phyloP scores from a whole-genome alignment of 1,140 invertebrate species.

The Stegodyphus mimosarum region DNA sequence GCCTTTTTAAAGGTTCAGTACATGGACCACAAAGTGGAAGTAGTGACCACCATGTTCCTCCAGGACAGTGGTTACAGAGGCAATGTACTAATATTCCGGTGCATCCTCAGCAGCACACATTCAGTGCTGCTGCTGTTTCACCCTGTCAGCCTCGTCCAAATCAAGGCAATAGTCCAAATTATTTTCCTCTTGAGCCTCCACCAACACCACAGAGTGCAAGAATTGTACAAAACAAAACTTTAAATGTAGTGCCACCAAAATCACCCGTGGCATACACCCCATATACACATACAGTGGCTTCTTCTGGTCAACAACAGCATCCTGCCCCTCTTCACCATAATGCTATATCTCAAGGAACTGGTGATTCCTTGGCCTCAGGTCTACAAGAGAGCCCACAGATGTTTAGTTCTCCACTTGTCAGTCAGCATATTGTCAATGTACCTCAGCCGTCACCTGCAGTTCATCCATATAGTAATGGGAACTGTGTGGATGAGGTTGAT shows the following conservation, averaged over 20 bases:
- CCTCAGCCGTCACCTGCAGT: slow-evolving; percentile 23
- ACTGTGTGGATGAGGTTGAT: slow-evolving; percentile 37
- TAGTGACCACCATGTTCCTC: slow-evolving; percentile 24
- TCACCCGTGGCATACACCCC: slow-evolving; percentile 33
- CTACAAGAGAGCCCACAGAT: slow-evolving; percentile 40
- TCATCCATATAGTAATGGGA: slow-evolving; percentile 60
- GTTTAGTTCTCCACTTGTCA: slow-evolving; percentile 34
- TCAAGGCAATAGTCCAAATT: slow-evolving; percentile 31
- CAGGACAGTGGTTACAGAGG: slow-evolving; percentile 40
- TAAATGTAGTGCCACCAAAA: slow-evolving; percentile 37
- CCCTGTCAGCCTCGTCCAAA: slow-evolving; percentile 39
- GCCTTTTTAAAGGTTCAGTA: slow-evolving; percentile 70
- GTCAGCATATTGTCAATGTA: slow-evolving; percentile 53
- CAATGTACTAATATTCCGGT: slow-evolving; percentile 37
- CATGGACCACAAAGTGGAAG: slow-evolving; percentile 22
- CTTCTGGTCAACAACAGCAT: slow-evolving; percentile 37
- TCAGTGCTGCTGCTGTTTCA: slow-evolving; percentile 29
- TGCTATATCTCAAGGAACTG: slow-evolving; percentile 16
- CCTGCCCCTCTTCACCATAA: slow-evolving; percentile 35
- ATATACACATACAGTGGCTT: slow-evolving; percentile 28
- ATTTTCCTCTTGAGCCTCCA: slow-evolving; percentile 46
- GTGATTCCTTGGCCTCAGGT: slow-evolving; percentile 39
- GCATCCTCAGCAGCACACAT: slow-evolving; percentile 33
- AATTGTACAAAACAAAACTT: slow-evolving; percentile 33
- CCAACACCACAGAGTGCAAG: slow-evolving; percentile 8